Evolutionary conservation across 2,888 invertebrate species (phyloP).

Genomic region (Synanthedon myopaeformis): DNA sequence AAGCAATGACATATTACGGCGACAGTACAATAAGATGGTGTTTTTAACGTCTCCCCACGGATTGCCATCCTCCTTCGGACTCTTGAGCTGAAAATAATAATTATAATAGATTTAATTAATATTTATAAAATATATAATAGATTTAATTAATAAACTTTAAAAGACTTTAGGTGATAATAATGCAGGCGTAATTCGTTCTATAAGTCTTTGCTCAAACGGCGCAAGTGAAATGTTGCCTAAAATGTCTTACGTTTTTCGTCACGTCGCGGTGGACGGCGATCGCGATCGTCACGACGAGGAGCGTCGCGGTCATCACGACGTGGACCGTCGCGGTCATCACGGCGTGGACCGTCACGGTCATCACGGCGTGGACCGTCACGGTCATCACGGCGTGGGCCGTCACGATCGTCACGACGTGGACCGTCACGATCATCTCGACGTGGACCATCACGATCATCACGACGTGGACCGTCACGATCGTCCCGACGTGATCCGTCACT

Average conservation of each 20-base stretch:
- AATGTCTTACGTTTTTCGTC: slow-evolving; percentile 56
- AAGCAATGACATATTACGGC: too few relatives aligned
- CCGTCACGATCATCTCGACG: slow-evolving; percentile 11
- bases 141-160: too few relatives aligned
- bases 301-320: slow-evolving; percentile 18
- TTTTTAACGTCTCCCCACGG: slow-evolving; percentile 59
- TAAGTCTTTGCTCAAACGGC: background rate
- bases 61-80: slow-evolving; percentile 71
- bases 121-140: background rate
- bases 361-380: slow-evolving; percentile 35
- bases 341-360: slow-evolving; percentile 33
- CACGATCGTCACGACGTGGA: slow-evolving; percentile 18
- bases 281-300: slow-evolving; percentile 12
- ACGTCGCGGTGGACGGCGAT: slow-evolving; percentile 41
- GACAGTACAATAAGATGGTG: background rate
- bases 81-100: slow-evolving; percentile 47
- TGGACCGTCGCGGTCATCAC: slow-evolving; percentile 22
- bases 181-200: too few relatives aligned
- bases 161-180: too few relatives aligned
- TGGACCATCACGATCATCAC: slow-evolving; percentile 18
- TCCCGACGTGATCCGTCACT: too few relatives aligned
- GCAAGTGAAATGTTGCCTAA: background rate
- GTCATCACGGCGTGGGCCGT: slow-evolving; percentile 25
- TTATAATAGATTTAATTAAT: background rate
- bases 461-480: slow-evolving; percentile 12